phyloP scores from a whole-genome alignment of 53 echinoderm and acorn worm species.

The Actinopyga echinites region DNA sequence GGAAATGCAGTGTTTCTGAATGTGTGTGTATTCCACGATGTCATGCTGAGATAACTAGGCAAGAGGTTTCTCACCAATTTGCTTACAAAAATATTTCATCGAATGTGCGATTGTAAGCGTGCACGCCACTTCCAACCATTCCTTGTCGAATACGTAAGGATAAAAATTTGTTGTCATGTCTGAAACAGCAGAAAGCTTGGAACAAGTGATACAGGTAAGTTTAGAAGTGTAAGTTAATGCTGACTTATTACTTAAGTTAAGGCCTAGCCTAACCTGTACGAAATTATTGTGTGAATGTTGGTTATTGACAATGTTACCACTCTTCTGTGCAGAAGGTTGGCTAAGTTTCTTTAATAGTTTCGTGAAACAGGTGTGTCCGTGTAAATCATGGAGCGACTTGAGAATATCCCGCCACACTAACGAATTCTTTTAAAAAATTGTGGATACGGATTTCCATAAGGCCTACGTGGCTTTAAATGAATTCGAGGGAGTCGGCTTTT shows the following conservation, averaged over 20 bases:
- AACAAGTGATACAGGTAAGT: slow-evolving; percentile 90
- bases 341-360: no score
- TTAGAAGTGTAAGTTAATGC: no score
- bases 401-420: no score
- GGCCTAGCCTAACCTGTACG: background rate
- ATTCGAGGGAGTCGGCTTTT: no score
- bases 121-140: background rate
- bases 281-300: background rate
- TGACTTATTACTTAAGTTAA: no score
- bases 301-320: background rate
- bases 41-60: background rate
- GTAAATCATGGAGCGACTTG: no score
- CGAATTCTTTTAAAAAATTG: no score
- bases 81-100: no score
- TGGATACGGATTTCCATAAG: no score
- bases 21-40: slow-evolving; percentile 20
- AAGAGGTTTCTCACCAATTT: background rate
- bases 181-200: slow-evolving; percentile 75
- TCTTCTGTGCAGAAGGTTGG: background rate
- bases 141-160: background rate
- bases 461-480: no score
- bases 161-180: slow-evolving; percentile 36
- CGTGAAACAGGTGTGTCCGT: no score
- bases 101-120: background rate
- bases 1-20: background rate